phyloP scores from a whole-genome alignment of 2,113 vertebrate species.

The Tragelaphus imberbis region DNA sequence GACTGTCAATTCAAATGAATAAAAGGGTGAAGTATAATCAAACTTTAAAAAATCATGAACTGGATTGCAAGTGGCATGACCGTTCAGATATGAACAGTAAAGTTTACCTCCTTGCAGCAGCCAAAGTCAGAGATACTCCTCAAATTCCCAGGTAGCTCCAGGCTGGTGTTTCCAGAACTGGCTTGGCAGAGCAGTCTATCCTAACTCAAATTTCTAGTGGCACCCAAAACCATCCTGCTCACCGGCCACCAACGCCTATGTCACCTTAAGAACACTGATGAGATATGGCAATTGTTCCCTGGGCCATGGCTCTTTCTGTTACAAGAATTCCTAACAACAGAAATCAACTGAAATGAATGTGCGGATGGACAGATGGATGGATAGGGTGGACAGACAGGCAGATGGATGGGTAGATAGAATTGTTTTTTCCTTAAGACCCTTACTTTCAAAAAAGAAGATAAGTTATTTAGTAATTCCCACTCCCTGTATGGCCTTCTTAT shows the following conservation, averaged over 20 bases:
- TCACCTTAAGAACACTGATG: background rate
- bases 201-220: background rate
- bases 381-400: background rate
- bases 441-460: constrained; percentile 15
- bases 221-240: background rate
- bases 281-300: background rate
- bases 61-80: background rate
- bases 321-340: background rate
- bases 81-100: background rate
- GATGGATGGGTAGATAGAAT: background rate
- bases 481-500: background rate
- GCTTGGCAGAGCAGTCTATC: background rate
- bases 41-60: background rate
- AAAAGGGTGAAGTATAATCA: background rate
- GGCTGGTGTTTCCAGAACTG: background rate
- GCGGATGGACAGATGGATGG: background rate
- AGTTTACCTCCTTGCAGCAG: background rate
- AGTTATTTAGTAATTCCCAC: background rate
- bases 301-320: background rate
- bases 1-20: background rate
- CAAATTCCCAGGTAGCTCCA: background rate
- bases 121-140: background rate
- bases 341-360: background rate
- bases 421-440: background rate
- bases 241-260: background rate